These are phyloP conservation scores for Orthosia incerta DNA, from an alignment of 2,888 invertebrate species.

Conservation along the genomic window DNA sequence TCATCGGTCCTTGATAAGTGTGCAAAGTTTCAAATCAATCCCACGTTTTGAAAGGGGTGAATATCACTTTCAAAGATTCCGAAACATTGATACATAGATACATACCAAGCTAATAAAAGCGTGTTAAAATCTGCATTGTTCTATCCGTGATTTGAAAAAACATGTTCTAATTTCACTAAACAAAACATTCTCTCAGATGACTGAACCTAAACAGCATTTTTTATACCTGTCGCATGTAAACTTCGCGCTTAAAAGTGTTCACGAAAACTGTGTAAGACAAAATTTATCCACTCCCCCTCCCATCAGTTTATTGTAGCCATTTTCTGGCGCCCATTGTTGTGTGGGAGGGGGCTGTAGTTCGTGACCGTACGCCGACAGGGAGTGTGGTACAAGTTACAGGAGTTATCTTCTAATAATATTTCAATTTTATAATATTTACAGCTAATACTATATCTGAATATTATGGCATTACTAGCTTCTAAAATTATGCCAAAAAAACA, in stretches of 20 bases:
- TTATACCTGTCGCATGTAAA: constrained; percentile 31
- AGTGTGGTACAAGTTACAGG: constrained; percentile 47
- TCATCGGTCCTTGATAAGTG: too few relatives aligned
- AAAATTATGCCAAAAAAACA: too few relatives aligned
- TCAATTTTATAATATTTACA: too few relatives aligned
- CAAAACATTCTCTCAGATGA: background rate
- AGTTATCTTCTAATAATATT: background rate
- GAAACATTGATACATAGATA: too few relatives aligned
- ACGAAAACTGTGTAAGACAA: constrained; percentile 68
- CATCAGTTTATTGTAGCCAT: constrained; percentile 77
- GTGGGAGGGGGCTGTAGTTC: constrained; percentile 69
- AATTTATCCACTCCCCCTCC: constrained; percentile 70
- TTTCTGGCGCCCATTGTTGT: constrained; percentile 73
- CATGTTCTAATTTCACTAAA: background rate
- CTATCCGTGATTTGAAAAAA: too few relatives aligned
- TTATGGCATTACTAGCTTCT: too few relatives aligned
- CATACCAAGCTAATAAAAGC: too few relatives aligned
- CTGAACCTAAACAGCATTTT: background rate
- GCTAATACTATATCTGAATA: too few relatives aligned
- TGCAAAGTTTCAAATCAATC: too few relatives aligned
- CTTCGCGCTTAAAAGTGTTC: constrained; percentile 60
- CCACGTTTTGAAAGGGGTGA: too few relatives aligned
- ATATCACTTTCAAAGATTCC: too few relatives aligned
- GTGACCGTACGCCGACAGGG: constrained; percentile 63
- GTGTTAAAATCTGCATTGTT: too few relatives aligned